A percentile compares a stretch with the other conserved stretches of the same genome.
Evolutionary conservation across 2,888 invertebrate species (phyloP).

Genomic region (Artemia sinica): DNA sequence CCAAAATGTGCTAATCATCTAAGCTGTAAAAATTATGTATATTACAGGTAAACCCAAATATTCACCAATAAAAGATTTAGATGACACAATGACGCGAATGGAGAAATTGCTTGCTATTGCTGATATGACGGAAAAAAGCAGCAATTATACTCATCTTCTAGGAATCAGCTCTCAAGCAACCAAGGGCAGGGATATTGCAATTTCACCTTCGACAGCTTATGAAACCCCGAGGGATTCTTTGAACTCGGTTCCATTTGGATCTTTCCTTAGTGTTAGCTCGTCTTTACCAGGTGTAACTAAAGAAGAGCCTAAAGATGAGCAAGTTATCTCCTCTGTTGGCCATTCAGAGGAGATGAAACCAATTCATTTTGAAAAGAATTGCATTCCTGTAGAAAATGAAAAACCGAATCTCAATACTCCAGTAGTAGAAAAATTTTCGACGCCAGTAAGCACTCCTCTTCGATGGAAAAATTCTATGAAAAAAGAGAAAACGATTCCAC

Average conservation of each 20-base stretch:
- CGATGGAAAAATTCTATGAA: not conserved
- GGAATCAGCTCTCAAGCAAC: not conserved
- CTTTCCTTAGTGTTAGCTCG: not conserved
- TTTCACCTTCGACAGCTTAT: not conserved
- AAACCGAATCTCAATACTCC: not conserved
- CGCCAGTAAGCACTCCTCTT: not conserved
- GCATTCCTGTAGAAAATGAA: not conserved
- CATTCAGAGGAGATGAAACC: too few species aligned
- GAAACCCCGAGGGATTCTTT: not conserved
- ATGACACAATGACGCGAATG: slow-evolving; percentile 5
- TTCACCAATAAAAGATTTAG: not conserved
- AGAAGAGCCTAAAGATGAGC: not conserved
- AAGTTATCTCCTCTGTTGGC: too few species aligned
- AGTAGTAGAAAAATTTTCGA: not conserved
- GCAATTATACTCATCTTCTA: not conserved
- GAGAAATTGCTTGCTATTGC: slow-evolving; percentile 5
- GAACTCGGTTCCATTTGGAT: not conserved
- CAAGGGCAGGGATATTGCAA: not conserved
- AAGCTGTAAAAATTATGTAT: not conserved
- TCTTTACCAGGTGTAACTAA: not conserved
- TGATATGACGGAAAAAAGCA: not conserved
- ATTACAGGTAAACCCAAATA: not conserved
- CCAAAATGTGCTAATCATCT: too few species aligned
- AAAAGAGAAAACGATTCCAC: not conserved
- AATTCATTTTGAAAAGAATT: not conserved